phyloP scores from a whole-genome alignment of 2,113 vertebrate genomes.

The Saccopteryx leptura region DNA sequence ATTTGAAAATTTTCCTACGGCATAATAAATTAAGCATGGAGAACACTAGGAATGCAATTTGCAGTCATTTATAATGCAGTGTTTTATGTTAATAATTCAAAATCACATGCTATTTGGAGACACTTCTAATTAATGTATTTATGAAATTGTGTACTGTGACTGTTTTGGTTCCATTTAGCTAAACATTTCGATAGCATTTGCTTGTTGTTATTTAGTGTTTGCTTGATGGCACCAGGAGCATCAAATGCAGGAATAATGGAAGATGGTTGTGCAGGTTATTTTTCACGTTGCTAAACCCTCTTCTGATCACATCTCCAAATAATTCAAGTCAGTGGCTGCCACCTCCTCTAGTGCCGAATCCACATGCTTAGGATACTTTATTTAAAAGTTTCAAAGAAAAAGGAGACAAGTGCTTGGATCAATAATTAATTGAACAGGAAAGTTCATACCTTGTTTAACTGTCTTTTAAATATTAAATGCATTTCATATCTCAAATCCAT shows the following conservation, averaged over 20 bases:
- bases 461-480: conserved; percentile 88
- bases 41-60: conserved; percentile 93
- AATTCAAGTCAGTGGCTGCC: not conserved
- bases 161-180: conserved; percentile 93
- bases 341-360: conserved; percentile 15
- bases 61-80: conserved; percentile 94
- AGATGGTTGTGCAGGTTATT: conserved; percentile 76
- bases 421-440: conserved; percentile 89
- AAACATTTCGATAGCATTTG: conserved; percentile 91
- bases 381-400: conserved; percentile 81
- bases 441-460: conserved; percentile 87
- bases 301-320: conserved; percentile 24
- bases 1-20: conserved; percentile 92
- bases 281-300: not conserved
- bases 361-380: conserved; percentile 76
- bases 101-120: conserved; percentile 94
- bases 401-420: conserved; percentile 82
- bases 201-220: conserved; percentile 90
- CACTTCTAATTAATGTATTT: conserved; percentile 94
- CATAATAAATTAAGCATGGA: conserved; percentile 93
- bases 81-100: conserved; percentile 95
- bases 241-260: conserved; percentile 87
- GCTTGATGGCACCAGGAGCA: conserved; percentile 87
- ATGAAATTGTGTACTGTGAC: conserved; percentile 94
- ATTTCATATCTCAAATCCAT: conserved; percentile 81